Base-by-base conservation (phyloP, 2,797 vertebrate genomes). In the Hydrolagus colliei region DNA sequence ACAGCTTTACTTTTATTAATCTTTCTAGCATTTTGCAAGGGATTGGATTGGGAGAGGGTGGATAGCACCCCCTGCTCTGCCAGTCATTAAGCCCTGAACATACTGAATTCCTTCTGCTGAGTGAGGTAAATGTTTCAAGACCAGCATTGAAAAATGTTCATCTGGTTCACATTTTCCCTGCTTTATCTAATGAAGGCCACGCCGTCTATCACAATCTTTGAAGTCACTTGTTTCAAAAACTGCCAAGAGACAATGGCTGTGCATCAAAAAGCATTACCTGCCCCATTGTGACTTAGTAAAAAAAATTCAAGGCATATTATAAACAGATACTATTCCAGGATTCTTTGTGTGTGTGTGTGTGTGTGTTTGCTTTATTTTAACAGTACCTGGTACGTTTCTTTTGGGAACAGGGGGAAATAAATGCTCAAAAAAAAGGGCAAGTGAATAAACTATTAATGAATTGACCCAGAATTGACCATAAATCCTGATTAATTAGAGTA, bases 121-220 rank as follows among this genome's bases (percentile, higher is more conserved):
- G 79, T 84, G 79, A 68, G 68, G 62, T 84, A 84, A 35, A 35
- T 35, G 71, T 84, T 84, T 84, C 79, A 84, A 84, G 79, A 67
- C 88, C 88, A 89, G 86, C 88, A 88, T 88, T 87, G 77, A 63
- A 87, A 87, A 88, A 87, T 75, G 85, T 86, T 94, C 94, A 95
- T 95, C 94, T 95, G 94, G 90, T 94, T 95, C 90, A 88, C 88
- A 94, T 95, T 94, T 92, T 90, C 89, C 85, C 87, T 89, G 90
- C 90, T 90, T 91, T 88, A 90, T 93, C 92, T 92, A 92, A 90
- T 93, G 93, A 94, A 95, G 94, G 90, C 91, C 90, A 93, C 90
- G 95, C 92, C 91, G 88, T 86, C 91, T 91, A 92, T 94, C 93
- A 93, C 79, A 41, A 88, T 86, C 85, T 95, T 95, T 95, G 94